Evolutionary conservation across 2,797 vertebrate genomes (phyloP), one percentile per base, ranked within the genome.

Genomic region (Mallotus villosus): DNA sequence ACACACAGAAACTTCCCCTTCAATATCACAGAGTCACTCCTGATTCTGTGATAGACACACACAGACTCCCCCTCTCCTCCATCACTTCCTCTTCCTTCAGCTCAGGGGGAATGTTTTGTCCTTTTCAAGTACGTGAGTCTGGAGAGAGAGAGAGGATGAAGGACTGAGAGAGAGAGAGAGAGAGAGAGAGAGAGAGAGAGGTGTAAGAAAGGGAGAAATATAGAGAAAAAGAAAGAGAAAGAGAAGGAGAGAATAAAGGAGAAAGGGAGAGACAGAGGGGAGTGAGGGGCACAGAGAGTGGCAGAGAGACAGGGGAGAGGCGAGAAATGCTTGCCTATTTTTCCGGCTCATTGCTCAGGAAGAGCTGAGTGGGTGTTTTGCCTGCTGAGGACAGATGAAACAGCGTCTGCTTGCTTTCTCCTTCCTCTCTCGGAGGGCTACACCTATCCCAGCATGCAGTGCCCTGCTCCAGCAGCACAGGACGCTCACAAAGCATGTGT

Each of bases 381-480:
- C 21, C 29, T 14, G 21, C 9, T 41, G 64, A 25, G 37, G 41
- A 53, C 4, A 66, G 22, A 29, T 19, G 32, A 22, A 49, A 66
- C 7, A 61, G 5, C 19, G 58, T 29, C 5, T n/a, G 16, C 46
- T 25, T 49, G 14, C 3, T 22, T 11, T 62, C 24, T 16, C 14
- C 60, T 37, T 60, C 37, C 53, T 34, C 29, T 70, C 24, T 25
- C 58, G 7, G n/a, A 49, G 22, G 37, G 14, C 55, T 37, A 37
- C n/a, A 32, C 63, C 69, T 49, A 34, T 62, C 32, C 69, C 60
- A 34, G 60, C 46, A 25, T 71, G 60, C 51, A 19, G 49, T 71
- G n/a, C 46, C 49, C 69, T 63, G 46, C 51, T 67, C 46, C 46
- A 9, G 46, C 51, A 14, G 51, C 9, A 14, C 3, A 53, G 51